Base-by-base conservation (phyloP, 1,140 invertebrate species). In the Lasioglossum baleicum region DNA sequence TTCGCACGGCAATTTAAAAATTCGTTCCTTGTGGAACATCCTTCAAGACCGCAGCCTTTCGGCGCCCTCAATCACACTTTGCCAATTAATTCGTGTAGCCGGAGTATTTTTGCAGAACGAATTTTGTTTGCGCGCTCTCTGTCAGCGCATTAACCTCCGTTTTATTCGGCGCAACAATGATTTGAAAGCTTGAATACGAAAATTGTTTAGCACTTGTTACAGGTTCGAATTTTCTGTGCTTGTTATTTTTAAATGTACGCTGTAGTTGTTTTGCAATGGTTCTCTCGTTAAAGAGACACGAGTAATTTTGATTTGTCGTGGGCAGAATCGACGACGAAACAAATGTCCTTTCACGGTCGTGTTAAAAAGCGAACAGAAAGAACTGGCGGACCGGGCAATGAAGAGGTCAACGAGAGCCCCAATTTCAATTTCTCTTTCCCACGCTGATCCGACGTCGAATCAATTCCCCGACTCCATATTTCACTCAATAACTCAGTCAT, bases 351-450 rank as follows among this genome's bases (percentile, higher is more conserved):
- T 40, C 64, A 13, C 42, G 40, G 20, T 60, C 10, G 40, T 31
- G 44, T 26, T 64, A 44, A 26, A 72, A 72, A 71, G n/a, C n/a
- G 48, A 78, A 60, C n/a, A 65, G 48, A 35, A 60, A 53, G 67
- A 72, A 22, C 5, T 60, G 68, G 7, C 35, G 74, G 40, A 42
- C 11, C 20, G 60, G 20, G 60, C 60, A 78, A 78, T 72, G 69
- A 78, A 78, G 76, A 78, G 76, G 76, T 78, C 69, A 78, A 78
- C 44, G 58, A 64, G 60, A 61, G 69, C 48, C 69, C 76, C 69
- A 78, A 78, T 72, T 78, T 78, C 76, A 78, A 78, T 78, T 65
- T 65, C 76, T 26, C 76, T 63, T 78, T 78, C 76, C 76, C 76
- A 78, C 76, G 76, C 53, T 69, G 44, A 58, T 20, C 15, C 56